Base-by-base conservation (phyloP, 1,140 invertebrate species). In the Heliothis virescens region DNA sequence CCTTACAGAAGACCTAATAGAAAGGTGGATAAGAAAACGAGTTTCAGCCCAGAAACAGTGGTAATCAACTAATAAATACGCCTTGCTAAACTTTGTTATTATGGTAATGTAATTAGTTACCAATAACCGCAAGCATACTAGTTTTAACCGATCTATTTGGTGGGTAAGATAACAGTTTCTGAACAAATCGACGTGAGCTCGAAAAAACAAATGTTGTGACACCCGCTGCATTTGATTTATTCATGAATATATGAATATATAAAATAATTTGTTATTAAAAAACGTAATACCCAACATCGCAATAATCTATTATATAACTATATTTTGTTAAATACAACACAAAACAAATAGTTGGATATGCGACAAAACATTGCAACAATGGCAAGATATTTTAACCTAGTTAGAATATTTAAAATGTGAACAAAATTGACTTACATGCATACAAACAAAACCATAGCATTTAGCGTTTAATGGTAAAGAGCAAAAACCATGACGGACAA, bases 401-500 rank as follows among this genome's bases (percentile, higher is more conserved):
- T 72, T 52, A 81, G 53, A 80, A 76, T 79, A 83, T 50, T 59
- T 62, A 52, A 59, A 74, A 75, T 78, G 53, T 53, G 48, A 77
- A 52, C 29, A 72, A 78, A 88, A 87, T 83, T 72, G 86, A 92
- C 90, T 91, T 91, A 92, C 91, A 91, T 88, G 88, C 89, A 87
- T 85, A 84, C 83, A 87, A 88, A 86, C 74, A 89, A 90, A 90
- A 86, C 87, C 87, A 90, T 90, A 83, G 73, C 83, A 85, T 82
- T 86, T 59, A 84, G 86, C 75, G 85, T 83, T 79, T 85, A 81
- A 85, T 84, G 80, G 78, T 81, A 90, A 87, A 92, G 89, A 93
- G 90, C 91, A 93, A 93, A 93, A 90, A 89, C 91, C 91, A 92
- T 92, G 89, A 90, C 85, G 86, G 86, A 81, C 82, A 86, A 81